Evolutionary conservation across 1,140 invertebrate genomes (phyloP).

Genomic region (Zaprionus kolodkinae): DNA sequence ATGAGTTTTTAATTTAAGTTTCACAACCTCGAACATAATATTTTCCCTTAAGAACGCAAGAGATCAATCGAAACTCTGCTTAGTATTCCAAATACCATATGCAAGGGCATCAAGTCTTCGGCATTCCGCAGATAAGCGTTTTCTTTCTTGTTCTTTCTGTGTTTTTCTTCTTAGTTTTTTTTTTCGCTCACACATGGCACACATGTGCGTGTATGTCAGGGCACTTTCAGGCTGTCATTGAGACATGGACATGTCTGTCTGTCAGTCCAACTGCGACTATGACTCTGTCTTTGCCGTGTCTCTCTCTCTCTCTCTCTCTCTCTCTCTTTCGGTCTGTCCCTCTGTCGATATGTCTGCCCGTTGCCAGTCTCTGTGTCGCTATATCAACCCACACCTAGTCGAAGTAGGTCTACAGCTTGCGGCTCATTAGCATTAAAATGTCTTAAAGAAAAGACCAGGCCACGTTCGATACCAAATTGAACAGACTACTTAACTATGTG

Average conservation of each 20-base stretch:
- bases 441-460: conserved; percentile 77
- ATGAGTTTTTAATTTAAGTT: background rate
- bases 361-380: conserved; percentile 60
- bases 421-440: conserved; percentile 83
- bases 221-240: conserved; percentile 75
- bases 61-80: background rate
- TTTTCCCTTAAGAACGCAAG: background rate
- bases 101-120: background rate
- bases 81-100: background rate
- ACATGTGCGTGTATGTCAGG: conserved; percentile 54
- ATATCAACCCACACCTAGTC: conserved; percentile 64
- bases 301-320: conserved; percentile 22
- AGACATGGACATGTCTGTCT: conserved; percentile 64
- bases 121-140: background rate
- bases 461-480: conserved; percentile 81
- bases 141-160: background rate
- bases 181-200: conserved; percentile 45
- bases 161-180: conserved; percentile 1
- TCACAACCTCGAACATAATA: too few species aligned
- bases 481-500: conserved; percentile 59
- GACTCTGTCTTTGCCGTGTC: conserved; percentile 21
- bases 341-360: conserved; percentile 47
- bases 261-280: conserved; percentile 20
- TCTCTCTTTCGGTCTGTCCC: conserved; percentile 21
- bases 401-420: conserved; percentile 78